Base-by-base conservation (phyloP, 2,888 invertebrate species). In the Syritta pipiens region DNA sequence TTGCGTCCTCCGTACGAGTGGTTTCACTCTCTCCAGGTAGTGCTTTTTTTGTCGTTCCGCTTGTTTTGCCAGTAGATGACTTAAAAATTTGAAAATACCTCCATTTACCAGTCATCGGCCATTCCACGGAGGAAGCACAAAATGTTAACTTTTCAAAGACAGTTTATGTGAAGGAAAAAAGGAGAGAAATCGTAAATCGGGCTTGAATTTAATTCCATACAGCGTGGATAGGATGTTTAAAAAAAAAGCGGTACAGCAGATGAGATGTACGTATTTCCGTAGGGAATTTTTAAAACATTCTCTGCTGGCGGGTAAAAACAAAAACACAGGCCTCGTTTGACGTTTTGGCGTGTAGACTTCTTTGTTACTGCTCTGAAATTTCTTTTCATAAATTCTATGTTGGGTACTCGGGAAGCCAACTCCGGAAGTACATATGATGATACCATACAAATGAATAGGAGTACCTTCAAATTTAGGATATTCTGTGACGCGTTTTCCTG, bases 111-210 rank as follows among this genome's bases (percentile, higher is more conserved):
- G 40, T 74, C 79, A 67, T 62, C 55, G 72, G 35, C 67, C 40
- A 30, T 24, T 72, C 46, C 44, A 42, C 62, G 62, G 49, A 79
- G n/a, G 14, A 59, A 57, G 37, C 28, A 40, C 37, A 57, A 24
- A 55, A 72, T n/a, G n/a, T n/a, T n/a, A n/a, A 72, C 55, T 79
- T 72, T 79, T 35, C 67, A 72, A 79, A 79, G 79, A 79, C 72
- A 79, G 60, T 71, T 44, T 71, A 19, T 4, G 26, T 4, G 20
- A 10, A 22, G 35, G 0, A 4, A 5, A 12, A 12, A 20, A 1
- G 19, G 17, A 42, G 20, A 6, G 37, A 4, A n/a, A 1, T 17
- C 37, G 28, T 17, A 40, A 69, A 42, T 37, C 6, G 37, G 22
- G 46, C 46, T 55, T 62, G 32, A 62, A 71, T 71, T 53, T 35